Evolutionary conservation across 2,797 vertebrate species (phyloP), one percentile per base, ranked within the genome.

Genomic region (Geotrypetes seraphini): DNA sequence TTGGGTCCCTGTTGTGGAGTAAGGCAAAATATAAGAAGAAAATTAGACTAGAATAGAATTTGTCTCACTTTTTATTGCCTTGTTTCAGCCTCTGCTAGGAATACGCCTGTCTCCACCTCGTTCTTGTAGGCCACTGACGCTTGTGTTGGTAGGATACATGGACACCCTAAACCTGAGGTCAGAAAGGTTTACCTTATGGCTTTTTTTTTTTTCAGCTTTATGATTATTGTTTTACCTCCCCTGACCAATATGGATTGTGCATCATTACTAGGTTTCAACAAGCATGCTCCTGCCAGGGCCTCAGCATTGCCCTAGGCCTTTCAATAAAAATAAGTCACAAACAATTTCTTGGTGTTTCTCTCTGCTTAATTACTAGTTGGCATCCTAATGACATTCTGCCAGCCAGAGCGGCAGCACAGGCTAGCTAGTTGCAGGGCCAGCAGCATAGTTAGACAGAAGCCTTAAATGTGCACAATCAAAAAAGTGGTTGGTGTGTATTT

Each of bases 181-280:
- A n/a, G n/a, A n/a, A n/a, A n/a, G n/a, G n/a, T n/a, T n/a, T n/a
- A n/a, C n/a, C n/a, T 60, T 53, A 28, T 31, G 36, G 48, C 42
- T 13, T 40, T 36, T 40, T 42, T 13, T 40, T 36, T 40, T 50
- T 44, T 29, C 43, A 39, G 6, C 35, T 5, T 37, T 40, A 30
- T 42, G n/a, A n/a, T n/a, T 30, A 39, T 39, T 35, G 34, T 21
- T 42, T 52, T 16, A 50, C 42, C 40, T 27, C n/a, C 47, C 40
- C 45, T 28, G 60, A 33, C 53, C 36, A 57, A 33, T 16, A 30
- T 58, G 65, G 60, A 62, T 60, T 62, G 54, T 43, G 34, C 46
- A 39, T 69, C 60, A 66, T 71, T 69, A 56, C 45, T 31, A 54
- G 51, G 43, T 47, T 54, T 64, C 44, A 42, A 60, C 50, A 51